Evolutionary conservation across 2,113 vertebrate genomes (phyloP).

Genomic region (Nothoprocta perdicaria): DNA sequence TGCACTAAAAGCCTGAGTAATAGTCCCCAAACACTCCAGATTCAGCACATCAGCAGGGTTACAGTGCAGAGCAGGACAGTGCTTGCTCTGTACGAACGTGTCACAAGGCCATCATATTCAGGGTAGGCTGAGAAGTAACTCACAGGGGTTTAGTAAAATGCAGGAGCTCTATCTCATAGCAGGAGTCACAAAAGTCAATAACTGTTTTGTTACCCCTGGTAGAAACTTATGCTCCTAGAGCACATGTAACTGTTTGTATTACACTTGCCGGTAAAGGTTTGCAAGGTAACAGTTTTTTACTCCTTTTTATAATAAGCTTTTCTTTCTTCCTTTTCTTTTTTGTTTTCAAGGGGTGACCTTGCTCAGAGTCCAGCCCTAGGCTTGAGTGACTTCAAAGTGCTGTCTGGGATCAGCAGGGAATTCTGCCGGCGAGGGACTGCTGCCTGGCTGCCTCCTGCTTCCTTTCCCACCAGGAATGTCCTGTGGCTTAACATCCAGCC

Average conservation of each 20-base stretch:
- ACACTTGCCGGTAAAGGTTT: not conserved
- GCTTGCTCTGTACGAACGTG: not conserved
- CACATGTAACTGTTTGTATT: fast-evolving
- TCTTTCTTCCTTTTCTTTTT: no score
- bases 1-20: fast-evolving
- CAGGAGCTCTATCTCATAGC: not conserved
- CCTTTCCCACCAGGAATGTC: not conserved
- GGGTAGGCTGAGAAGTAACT: not conserved
- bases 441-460: not conserved
- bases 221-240: not conserved
- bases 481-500: constrained; percentile 4
- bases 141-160: not conserved
- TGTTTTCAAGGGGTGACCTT: not conserved
- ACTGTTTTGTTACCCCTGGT: fast-evolving
- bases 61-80: not conserved
- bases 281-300: fast-evolving
- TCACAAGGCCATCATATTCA: not conserved
- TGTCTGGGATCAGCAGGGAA: constrained; percentile 9
- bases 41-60: not conserved
- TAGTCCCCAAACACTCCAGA: not conserved
- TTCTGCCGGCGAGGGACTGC: not conserved
- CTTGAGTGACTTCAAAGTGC: constrained; percentile 3
- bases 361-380: not conserved
- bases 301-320: not conserved
- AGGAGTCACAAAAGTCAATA: not conserved